These are phyloP conservation scores for Psylliodes chrysocephalus DNA, from an alignment of 2,888 invertebrate species.

Conservation along the genomic window DNA sequence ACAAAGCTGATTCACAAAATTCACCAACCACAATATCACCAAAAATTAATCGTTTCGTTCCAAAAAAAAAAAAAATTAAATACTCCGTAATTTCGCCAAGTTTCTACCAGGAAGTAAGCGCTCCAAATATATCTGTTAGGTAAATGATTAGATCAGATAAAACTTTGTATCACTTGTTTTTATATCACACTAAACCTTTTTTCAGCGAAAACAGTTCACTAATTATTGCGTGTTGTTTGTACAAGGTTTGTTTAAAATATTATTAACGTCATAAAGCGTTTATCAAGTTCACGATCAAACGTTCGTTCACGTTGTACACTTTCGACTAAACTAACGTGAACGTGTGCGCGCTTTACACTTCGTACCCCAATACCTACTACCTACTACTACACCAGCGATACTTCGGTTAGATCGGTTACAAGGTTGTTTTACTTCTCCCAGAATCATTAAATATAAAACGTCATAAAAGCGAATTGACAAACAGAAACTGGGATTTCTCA, in stretches of 20 bases:
- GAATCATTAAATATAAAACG: slow-evolving; percentile 23
- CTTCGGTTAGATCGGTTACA: slow-evolving; percentile 13
- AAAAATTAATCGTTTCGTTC: too few relatives aligned
- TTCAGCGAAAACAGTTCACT: neutral
- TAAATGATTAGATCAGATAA: too few relatives aligned
- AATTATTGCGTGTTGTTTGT: neutral
- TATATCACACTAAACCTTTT: too few relatives aligned
- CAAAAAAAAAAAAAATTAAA: too few relatives aligned
- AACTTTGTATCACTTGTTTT: too few relatives aligned
- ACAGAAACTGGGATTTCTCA: slow-evolving; percentile 23
- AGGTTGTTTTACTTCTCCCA: slow-evolving; percentile 24
- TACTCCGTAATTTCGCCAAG: too few relatives aligned
- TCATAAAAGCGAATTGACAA: slow-evolving; percentile 12
- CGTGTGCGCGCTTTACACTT: slow-evolving; percentile 8
- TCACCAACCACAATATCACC: too few relatives aligned
- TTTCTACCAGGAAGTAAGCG: too few relatives aligned
- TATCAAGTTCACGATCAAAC: slow-evolving; percentile 27
- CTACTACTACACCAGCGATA: too few relatives aligned
- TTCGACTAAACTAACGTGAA: neutral
- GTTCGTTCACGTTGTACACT: too few relatives aligned
- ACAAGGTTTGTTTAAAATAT: slow-evolving; percentile 1
- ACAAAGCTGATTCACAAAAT: too few relatives aligned
- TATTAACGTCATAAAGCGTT: neutral
- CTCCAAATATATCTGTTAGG: too few relatives aligned
- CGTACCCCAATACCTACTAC: slow-evolving; percentile 5